phyloP scores from a whole-genome alignment of 2,113 vertebrate genomes.

The Raja brachyura region DNA sequence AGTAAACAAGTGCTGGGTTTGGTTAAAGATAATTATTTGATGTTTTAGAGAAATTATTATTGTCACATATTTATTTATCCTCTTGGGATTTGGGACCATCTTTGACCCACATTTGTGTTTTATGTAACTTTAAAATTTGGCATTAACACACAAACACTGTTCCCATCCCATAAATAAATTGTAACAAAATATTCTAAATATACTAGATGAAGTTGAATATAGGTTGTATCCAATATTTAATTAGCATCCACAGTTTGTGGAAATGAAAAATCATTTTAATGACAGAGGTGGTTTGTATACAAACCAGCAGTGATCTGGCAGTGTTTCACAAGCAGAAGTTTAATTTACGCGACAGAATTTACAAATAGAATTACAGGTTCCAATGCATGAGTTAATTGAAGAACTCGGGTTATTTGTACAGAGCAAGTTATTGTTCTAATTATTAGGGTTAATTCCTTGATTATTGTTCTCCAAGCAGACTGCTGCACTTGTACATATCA shows the following conservation, averaged over 20 bases:
- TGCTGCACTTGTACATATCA: neutral
- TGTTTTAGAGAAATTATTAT: conserved; percentile 5
- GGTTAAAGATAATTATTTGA: neutral
- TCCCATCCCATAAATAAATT: neutral
- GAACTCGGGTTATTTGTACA: neutral
- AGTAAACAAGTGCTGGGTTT: conserved; percentile 9
- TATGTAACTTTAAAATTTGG: neutral
- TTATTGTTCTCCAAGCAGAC: neutral
- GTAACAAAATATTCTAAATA: neutral
- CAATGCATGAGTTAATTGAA: neutral
- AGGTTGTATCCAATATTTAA: neutral
- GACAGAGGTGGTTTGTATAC: neutral
- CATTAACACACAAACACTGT: neutral
- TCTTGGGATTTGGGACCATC: neutral
- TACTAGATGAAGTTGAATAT: neutral
- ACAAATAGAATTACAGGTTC: neutral
- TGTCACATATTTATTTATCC: neutral
- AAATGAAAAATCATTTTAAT: neutral
- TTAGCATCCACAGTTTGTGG: neutral
- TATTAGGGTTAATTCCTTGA: neutral
- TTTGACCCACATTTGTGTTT: neutral
- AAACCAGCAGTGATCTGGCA: neutral
- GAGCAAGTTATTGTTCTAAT: neutral
- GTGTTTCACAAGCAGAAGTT: neutral
- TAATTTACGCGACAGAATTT: neutral